These are phyloP conservation scores for Montipora sp. DNA, from an alignment of 64 coral and sea anemone genomes.

Conservation along the genomic window DNA sequence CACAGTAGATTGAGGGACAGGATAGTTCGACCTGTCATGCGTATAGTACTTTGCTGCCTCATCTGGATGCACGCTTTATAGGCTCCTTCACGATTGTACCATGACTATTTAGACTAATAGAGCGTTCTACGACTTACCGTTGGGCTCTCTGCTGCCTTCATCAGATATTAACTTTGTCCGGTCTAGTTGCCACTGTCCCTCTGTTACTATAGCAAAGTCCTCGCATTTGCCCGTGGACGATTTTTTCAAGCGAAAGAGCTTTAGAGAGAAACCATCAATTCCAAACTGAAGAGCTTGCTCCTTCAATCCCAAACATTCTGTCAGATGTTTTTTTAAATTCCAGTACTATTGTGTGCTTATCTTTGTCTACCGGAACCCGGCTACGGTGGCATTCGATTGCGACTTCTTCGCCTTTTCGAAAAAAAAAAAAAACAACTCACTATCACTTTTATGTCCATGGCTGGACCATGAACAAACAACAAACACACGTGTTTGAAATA, in stretches of 20 bases:
- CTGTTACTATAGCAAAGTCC: no score
- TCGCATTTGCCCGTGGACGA: no score
- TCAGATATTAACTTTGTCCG: no score
- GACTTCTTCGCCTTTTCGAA: conserved; percentile 1
- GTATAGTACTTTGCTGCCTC: no score
- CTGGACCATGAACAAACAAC: conserved; percentile 11
- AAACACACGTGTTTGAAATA: conserved; percentile 10
- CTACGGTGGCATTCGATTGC: conserved; percentile 28
- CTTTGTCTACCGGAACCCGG: not conserved
- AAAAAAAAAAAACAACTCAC: not conserved
- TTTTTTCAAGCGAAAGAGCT: not conserved
- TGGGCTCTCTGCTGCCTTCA: no score
- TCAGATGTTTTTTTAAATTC: conserved; percentile 4
- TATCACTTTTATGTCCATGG: not conserved
- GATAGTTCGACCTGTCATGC: no score
- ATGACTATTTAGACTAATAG: not conserved
- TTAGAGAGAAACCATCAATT: not conserved
- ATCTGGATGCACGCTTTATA: no score
- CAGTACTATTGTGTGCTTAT: not conserved
- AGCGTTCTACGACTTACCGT: no score
- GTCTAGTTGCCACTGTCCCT: no score
- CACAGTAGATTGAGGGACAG: no score
- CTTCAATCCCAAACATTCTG: not conserved
- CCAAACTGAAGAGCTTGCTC: not conserved
- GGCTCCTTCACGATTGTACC: no score